phyloP scores from a whole-genome alignment of 2,888 invertebrate genomes.

The Drosophila mimetica region DNA sequence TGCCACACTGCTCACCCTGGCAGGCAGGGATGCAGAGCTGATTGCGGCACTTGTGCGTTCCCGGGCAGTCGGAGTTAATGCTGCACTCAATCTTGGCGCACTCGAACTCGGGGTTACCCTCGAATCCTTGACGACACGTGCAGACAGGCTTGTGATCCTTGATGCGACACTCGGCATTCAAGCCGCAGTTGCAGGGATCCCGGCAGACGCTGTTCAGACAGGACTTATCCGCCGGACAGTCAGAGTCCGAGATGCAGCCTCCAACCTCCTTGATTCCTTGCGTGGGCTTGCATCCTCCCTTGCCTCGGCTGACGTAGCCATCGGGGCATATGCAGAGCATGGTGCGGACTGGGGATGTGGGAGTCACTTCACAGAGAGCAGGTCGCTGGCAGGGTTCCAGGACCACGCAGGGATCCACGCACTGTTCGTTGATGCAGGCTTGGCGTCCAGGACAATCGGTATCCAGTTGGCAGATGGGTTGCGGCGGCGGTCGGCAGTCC shows the following conservation, averaged over 20 bases:
- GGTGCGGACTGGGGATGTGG: slow-evolving; percentile 92
- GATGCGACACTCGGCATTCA: slow-evolving; percentile 93
- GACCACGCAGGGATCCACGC: slow-evolving; percentile 92
- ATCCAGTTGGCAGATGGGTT: slow-evolving; percentile 92
- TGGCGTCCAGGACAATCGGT: slow-evolving; percentile 91
- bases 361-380: slow-evolving; percentile 91
- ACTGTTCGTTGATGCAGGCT: slow-evolving; percentile 92
- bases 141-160: slow-evolving; percentile 94
- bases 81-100: slow-evolving; percentile 91
- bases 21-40: slow-evolving; percentile 93
- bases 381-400: slow-evolving; percentile 92
- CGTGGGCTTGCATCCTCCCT: slow-evolving; percentile 91
- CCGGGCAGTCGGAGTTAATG: slow-evolving; percentile 91
- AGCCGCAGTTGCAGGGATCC: slow-evolving; percentile 94
- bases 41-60: slow-evolving; percentile 93
- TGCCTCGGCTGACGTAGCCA: slow-evolving; percentile 93
- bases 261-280: slow-evolving; percentile 87
- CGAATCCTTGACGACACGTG: slow-evolving; percentile 92
- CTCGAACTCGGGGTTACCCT: slow-evolving; percentile 93
- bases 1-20: slow-evolving; percentile 90
- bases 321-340: slow-evolving; percentile 96
- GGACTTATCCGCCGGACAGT: slow-evolving; percentile 91
- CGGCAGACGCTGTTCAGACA: slow-evolving; percentile 92
- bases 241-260: slow-evolving; percentile 90
- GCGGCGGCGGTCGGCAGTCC: slow-evolving; percentile 90